phyloP scores from a whole-genome alignment of 2,888 invertebrate genomes.

The Plutella xylostella region DNA sequence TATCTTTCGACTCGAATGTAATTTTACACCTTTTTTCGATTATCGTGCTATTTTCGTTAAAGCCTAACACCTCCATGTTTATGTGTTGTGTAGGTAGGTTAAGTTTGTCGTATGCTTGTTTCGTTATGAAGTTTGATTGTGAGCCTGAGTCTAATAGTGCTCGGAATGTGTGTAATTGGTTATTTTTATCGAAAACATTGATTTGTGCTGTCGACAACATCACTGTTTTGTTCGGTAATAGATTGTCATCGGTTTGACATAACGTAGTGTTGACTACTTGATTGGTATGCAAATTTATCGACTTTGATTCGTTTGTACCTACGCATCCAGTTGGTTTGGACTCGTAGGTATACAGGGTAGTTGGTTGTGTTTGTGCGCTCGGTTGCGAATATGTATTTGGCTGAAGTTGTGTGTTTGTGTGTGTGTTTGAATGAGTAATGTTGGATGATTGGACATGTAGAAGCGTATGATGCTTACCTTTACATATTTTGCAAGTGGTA shows the following conservation, averaged over 20 bases:
- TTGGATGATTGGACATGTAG: constrained; percentile 5
- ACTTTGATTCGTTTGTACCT: background rate
- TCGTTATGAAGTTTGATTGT: too few relatives aligned
- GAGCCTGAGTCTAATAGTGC: constrained; percentile 3
- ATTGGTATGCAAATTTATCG: background rate
- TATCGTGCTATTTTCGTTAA: too few relatives aligned
- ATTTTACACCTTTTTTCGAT: too few relatives aligned
- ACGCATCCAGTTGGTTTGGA: too few relatives aligned
- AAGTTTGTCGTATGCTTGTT: too few relatives aligned
- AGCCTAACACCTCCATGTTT: too few relatives aligned
- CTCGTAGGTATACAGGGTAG: background rate
- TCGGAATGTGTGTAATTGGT: constrained; percentile 7
- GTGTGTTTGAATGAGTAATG: background rate
- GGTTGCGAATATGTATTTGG: too few relatives aligned
- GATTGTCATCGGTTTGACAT: background rate
- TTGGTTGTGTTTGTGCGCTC: too few relatives aligned
- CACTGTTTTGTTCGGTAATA: background rate
- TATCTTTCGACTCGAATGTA: too few relatives aligned
- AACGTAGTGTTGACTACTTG: background rate
- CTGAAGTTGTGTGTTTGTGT: too few relatives aligned
- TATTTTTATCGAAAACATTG: constrained; percentile 7
- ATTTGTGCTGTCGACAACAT: constrained; percentile 10
- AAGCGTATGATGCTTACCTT: constrained; percentile 12
- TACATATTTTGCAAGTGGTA: constrained; percentile 7
- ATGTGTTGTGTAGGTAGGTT: too few relatives aligned